Conservation (phyloP, 2,888 invertebrate species). For the Ophonus ardosiacus region DNA sequence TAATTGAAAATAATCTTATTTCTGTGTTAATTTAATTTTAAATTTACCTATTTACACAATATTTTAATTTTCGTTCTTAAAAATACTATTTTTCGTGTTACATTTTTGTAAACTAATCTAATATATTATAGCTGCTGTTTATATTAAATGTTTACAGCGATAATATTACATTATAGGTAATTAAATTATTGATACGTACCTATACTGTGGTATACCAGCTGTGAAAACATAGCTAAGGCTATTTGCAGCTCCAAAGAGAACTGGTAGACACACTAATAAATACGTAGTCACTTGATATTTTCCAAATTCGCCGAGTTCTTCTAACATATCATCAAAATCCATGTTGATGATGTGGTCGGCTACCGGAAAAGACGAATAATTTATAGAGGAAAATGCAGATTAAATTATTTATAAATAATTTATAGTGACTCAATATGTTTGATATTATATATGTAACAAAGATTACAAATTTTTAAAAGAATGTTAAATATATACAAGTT, state of each 20-base stretch:
- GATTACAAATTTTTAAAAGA: neutral
- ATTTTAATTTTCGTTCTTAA: no score
- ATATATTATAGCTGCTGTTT: no score
- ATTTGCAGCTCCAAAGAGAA: constrained; percentile 80
- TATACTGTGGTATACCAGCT: constrained; percentile 79
- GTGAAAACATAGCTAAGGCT: constrained; percentile 81
- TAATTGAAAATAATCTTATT: no score
- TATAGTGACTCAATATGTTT: neutral
- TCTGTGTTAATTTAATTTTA: no score
- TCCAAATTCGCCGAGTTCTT: constrained; percentile 80
- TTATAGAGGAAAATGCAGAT: no score
- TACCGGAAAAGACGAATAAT: neutral
- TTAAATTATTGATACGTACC: constrained; percentile 72
- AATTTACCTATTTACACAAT: no score
- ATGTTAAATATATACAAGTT: neutral
- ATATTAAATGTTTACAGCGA: neutral
- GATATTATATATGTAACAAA: neutral
- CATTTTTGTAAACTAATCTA: no score
- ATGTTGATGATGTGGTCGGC: constrained; percentile 70
- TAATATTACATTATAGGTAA: neutral
- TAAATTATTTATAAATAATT: no score
- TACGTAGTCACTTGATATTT: constrained; percentile 79
- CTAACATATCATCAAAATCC: constrained; percentile 81
- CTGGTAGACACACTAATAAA: constrained; percentile 79
- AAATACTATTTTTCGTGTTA: no score